phyloP scores from a whole-genome alignment of 1,140 invertebrate species.

The Mamestra configurata region DNA sequence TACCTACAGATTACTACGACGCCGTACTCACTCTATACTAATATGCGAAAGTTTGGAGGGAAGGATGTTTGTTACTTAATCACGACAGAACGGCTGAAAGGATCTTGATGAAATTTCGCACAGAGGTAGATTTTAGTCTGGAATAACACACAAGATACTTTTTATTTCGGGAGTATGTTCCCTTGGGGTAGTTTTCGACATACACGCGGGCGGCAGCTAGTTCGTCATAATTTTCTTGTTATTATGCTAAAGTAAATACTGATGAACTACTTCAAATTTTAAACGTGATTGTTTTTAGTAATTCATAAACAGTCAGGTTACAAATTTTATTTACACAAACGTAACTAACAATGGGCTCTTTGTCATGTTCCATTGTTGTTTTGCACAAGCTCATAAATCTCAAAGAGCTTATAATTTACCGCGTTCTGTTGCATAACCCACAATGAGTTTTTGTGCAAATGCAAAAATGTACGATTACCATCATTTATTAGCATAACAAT shows the following conservation, averaged over 20 bases:
- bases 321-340: conserved; percentile 10
- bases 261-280: background rate
- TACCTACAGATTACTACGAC: too few species aligned
- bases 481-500: conserved; percentile 81
- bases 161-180: too few species aligned
- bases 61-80: too few species aligned
- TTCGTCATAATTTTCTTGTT: background rate
- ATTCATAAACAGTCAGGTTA: conserved; percentile 10
- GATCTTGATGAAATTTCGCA: too few species aligned
- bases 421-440: conserved; percentile 16
- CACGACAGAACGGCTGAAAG: too few species aligned
- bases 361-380: conserved; percentile 29
- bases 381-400: conserved; percentile 27
- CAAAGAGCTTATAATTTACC: conserved; percentile 12
- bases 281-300: too few species aligned
- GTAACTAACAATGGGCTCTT: conserved; percentile 14
- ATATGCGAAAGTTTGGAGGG: too few species aligned
- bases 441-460: conserved; percentile 40
- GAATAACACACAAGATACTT: too few species aligned
- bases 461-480: conserved; percentile 67
- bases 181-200: too few species aligned
- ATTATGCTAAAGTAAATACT: background rate
- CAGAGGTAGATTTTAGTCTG: too few species aligned
- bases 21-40: too few species aligned
- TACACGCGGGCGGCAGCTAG: too few species aligned